These are phyloP conservation scores for Bombyx mori DNA, from an alignment of 1,140 invertebrate species.

Conservation along the genomic window DNA sequence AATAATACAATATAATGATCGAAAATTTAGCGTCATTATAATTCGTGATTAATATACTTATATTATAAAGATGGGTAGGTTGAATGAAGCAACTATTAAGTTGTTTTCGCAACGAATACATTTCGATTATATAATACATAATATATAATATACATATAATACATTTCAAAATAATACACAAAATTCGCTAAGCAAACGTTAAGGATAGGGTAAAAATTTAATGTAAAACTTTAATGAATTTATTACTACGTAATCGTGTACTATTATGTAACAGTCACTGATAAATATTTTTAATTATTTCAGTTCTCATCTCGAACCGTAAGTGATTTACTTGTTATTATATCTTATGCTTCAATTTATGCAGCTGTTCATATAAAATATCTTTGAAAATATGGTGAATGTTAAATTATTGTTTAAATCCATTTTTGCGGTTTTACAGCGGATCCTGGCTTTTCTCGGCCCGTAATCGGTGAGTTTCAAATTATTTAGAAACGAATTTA, in stretches of 20 bases:
- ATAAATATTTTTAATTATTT: conserved; percentile 6
- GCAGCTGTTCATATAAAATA: not conserved
- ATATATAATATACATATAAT: too few species aligned
- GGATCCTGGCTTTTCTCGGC: conserved; percentile 9
- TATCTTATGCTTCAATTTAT: not conserved
- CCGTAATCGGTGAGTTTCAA: conserved; percentile 1
- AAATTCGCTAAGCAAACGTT: not conserved
- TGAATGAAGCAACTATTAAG: not conserved
- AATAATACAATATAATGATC: too few species aligned
- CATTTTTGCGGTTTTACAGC: conserved; percentile 6
- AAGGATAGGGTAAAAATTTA: not conserved
- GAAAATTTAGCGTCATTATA: too few species aligned
- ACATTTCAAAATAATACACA: not conserved
- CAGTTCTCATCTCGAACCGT: conserved; percentile 18
- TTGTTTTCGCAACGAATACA: not conserved
- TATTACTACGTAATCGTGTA: not conserved
- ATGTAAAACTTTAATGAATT: not conserved
- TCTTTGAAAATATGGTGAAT: not conserved
- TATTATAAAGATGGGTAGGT: too few species aligned
- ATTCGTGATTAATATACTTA: too few species aligned
- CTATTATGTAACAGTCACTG: not conserved
- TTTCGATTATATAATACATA: not conserved
- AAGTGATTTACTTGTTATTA: conserved; percentile 4
- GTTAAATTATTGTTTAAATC: not conserved
- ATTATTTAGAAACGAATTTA: not conserved